Evolutionary conservation across 2,888 invertebrate species (phyloP), one percentile per base, ranked within the genome.

Genomic region (Chymomyza caudatula): DNA sequence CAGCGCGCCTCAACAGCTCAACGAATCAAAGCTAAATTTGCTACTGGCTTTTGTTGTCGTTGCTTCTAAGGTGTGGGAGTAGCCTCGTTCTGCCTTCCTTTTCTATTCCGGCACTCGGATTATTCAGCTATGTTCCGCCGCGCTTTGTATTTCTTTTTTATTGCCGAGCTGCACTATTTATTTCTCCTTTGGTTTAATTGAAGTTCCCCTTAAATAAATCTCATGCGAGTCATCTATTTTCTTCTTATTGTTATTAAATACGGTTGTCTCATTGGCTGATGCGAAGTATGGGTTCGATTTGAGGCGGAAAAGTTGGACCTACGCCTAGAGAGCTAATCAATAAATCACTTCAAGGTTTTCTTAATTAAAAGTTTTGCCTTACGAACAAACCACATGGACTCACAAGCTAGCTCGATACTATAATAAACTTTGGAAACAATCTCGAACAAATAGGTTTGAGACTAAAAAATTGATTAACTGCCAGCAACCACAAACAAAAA

Each of bases 291-390:
- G 3, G 43, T n/a, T 15, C 1, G 67, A 69, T 71, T 71, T 74
- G 69, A 42, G 53, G 59, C 66, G 44, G 25, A 63, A 37, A 73
- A 73, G 58, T 69, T 65, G 63, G 64, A 67, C 73, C 72, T 56
- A 47, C 47, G 68, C 69, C 49, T 65, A 43, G n/a, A n/a, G n/a
- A 67, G 69, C 74, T 85, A 88, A 88, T 88, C 88, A 83, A 88
- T 88, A 88, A 88, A 88, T 88, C 88, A 88, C 87, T 88, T 87
- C 86, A 88, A 87, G 88, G 88, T 86, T 88, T 88, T 88, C 88
- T 88, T 88, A 88, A 88, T 88, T 88, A 88, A 88, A 88, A 88
- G 67, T 87, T 88, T 86, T 78, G 67, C 77, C 77, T 73, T 75
- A 73, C 77, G 77, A 75, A 76, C 72, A 57, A 68, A 70, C 76